phyloP scores from a whole-genome alignment of 2,797 vertebrate species.

The Aulostomus chinensis region DNA sequence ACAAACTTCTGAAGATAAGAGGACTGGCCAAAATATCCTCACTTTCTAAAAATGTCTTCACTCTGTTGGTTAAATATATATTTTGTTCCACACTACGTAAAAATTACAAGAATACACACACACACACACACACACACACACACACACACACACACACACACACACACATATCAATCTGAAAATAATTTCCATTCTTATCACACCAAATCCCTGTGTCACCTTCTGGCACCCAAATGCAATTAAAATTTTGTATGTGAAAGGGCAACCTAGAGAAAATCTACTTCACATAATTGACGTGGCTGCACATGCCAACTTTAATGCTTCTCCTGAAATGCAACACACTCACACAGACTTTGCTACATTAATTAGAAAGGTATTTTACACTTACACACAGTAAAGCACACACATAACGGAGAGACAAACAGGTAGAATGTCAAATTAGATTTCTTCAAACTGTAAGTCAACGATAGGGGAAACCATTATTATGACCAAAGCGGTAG shows the following conservation, averaged over 20 bases:
- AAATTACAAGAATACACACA: no score
- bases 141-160: slow-evolving; percentile 7
- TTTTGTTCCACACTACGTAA: no score
- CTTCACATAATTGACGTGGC: slow-evolving; percentile 65
- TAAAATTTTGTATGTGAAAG: slow-evolving; percentile 72
- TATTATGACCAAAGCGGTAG: slow-evolving; percentile 31
- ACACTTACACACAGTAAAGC: slow-evolving; percentile 18
- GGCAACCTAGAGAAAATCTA: slow-evolving; percentile 69
- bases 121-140: background rate
- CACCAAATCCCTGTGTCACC: slow-evolving; percentile 69
- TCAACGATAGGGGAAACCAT: slow-evolving; percentile 40
- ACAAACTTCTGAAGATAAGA: no score
- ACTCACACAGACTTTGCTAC: slow-evolving; percentile 11
- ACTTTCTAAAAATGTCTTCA: no score
- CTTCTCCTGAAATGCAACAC: slow-evolving; percentile 45
- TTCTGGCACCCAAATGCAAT: slow-evolving; percentile 76
- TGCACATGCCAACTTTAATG: slow-evolving; percentile 66
- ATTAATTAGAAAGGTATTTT: slow-evolving; percentile 54
- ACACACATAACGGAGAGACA: slow-evolving; percentile 9
- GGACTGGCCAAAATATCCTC: no score
- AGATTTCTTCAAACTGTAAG: slow-evolving; percentile 48
- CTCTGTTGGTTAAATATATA: no score
- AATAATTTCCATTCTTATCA: slow-evolving; percentile 69
- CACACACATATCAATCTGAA: slow-evolving; percentile 22
- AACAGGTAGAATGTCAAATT: slow-evolving; percentile 56